Evolutionary conservation across 2,113 vertebrate species (phyloP).

Genomic region (Engystomops pustulosus): DNA sequence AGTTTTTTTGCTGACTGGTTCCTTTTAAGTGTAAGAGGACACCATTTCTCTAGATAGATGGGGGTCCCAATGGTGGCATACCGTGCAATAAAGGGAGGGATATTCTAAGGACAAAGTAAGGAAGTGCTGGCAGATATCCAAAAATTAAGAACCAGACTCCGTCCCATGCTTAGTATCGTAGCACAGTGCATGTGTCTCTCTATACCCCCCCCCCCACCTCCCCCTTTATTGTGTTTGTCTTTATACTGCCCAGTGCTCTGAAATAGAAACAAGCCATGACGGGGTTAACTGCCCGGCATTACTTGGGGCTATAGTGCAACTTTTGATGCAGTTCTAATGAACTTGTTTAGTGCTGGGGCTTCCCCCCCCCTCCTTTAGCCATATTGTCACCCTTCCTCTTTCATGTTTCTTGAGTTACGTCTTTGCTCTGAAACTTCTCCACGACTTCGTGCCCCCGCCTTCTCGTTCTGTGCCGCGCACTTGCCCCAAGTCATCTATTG

Average conservation of each 20-base stretch:
- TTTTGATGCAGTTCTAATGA: background rate
- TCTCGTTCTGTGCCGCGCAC: background rate
- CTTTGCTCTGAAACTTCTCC: background rate
- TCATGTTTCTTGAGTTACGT: background rate
- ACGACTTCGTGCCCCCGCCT: background rate
- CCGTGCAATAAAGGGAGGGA: no score
- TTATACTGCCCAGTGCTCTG: background rate
- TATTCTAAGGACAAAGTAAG: no score
- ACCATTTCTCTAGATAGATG: no score
- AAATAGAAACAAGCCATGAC: no score
- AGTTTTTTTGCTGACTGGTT: no score
- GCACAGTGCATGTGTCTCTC: no score
- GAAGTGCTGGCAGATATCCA: no score
- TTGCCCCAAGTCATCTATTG: constrained; percentile 50
- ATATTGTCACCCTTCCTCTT: background rate
- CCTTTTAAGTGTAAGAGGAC: no score
- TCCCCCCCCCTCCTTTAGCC: background rate
- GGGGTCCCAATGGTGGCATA: no score
- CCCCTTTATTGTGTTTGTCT: background rate
- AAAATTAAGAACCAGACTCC: no score
- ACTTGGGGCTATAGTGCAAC: background rate
- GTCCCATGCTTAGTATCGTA: no score
- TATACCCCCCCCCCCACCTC: no score
- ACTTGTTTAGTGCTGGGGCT: background rate
- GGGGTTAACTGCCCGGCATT: background rate